phyloP scores from a whole-genome alignment of 2,888 invertebrate genomes.

The Mamestra brassicae region DNA sequence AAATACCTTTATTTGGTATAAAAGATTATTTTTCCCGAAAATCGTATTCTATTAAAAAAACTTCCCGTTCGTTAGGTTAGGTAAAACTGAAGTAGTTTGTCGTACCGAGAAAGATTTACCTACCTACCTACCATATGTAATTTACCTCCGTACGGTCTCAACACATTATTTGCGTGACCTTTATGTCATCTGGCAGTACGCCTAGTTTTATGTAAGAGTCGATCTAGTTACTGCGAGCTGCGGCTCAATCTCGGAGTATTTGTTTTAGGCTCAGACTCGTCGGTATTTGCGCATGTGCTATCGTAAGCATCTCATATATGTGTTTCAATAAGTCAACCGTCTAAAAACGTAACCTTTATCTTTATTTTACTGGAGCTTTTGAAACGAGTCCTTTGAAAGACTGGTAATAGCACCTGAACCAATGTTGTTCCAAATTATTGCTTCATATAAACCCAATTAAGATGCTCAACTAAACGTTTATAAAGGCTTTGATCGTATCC shows the following conservation, averaged over 20 bases:
- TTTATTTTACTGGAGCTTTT: slow-evolving; percentile 1
- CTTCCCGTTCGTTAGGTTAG: slow-evolving; percentile 7
- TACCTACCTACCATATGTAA: not conserved
- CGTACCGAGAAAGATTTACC: slow-evolving; percentile 19
- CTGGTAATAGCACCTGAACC: slow-evolving; percentile 11
- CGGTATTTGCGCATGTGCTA: slow-evolving; percentile 30
- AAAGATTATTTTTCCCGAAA: slow-evolving; percentile 13
- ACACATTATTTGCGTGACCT: slow-evolving; percentile 61
- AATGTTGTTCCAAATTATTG: slow-evolving; percentile 21
- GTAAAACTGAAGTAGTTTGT: slow-evolving; percentile 42
- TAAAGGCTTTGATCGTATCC: slow-evolving; percentile 36
- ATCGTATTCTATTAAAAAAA: slow-evolving; percentile 29
- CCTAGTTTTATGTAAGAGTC: slow-evolving; percentile 50
- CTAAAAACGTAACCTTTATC: slow-evolving; percentile 1
- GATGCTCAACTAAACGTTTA: slow-evolving; percentile 27
- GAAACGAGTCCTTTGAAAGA: slow-evolving; percentile 7
- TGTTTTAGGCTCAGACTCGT: slow-evolving; percentile 43
- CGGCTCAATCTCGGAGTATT: slow-evolving; percentile 54
- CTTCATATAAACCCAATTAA: slow-evolving; percentile 46
- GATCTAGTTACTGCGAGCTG: slow-evolving; percentile 42
- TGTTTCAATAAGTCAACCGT: slow-evolving; percentile 40
- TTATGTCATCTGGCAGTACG: slow-evolving; percentile 47
- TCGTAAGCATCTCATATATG: slow-evolving; percentile 30
- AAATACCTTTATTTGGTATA: slow-evolving; percentile 18
- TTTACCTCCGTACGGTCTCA: slow-evolving; percentile 29